A percentile compares a stretch with the other conserved stretches of the same genome.
phyloP scores from a whole-genome alignment of 2,888 invertebrate genomes.

The Dynastes grantii region DNA sequence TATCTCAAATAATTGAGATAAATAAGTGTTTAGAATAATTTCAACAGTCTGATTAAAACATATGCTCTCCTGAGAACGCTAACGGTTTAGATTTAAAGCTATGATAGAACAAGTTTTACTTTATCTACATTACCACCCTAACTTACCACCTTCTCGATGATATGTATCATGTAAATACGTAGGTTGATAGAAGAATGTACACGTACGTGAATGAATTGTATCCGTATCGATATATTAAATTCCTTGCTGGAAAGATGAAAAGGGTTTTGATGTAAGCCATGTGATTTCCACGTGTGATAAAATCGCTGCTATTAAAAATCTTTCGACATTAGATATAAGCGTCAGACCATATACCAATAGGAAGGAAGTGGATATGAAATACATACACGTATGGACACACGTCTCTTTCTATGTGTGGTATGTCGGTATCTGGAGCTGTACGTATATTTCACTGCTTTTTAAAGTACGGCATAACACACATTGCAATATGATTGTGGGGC shows the following conservation, averaged over 20 bases:
- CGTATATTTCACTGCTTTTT: slow-evolving; percentile 39
- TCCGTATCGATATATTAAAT: slow-evolving; percentile 24
- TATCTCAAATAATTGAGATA: background rate
- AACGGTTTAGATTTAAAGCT: slow-evolving; percentile 12
- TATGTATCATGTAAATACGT: slow-evolving; percentile 9
- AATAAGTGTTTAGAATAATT: background rate
- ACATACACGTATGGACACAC: background rate
- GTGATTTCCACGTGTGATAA: slow-evolving; percentile 38
- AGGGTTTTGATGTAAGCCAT: slow-evolving; percentile 28
- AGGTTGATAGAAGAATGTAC: background rate
- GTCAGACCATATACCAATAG: background rate
- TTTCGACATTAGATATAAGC: slow-evolving; percentile 31
- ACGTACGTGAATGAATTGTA: background rate
- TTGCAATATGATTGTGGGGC: slow-evolving; percentile 45
- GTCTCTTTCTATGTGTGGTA: slow-evolving; percentile 16
- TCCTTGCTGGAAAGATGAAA: slow-evolving; percentile 28
- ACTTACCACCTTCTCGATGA: background rate
- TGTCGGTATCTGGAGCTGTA: slow-evolving; percentile 4
- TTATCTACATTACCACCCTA: slow-evolving; percentile 22
- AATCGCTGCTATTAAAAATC: slow-evolving; percentile 43
- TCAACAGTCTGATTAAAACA: background rate
- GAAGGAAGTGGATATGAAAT: slow-evolving; percentile 23
- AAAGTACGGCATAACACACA: slow-evolving; percentile 24
- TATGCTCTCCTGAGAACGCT: background rate
- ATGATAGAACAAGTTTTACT: slow-evolving; percentile 7